Evolutionary conservation across 2,113 vertebrate genomes (phyloP), one percentile per base, ranked within the genome.

Genomic region (Andinoacara biseriatus): DNA sequence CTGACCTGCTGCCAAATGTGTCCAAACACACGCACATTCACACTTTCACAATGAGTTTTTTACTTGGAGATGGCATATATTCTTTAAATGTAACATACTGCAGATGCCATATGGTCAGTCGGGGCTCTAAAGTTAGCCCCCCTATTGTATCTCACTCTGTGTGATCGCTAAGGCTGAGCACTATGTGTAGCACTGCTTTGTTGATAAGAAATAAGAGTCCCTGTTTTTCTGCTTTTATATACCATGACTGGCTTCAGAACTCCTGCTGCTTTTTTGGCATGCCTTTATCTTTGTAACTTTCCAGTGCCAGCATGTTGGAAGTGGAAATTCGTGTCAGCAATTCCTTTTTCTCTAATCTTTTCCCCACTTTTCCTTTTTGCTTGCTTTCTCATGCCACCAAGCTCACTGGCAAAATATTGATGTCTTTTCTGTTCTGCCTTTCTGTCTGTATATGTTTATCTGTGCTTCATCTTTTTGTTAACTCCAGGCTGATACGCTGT

Each of bases 181-280:
- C 20, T 80, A 26, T 59, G 2, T 61, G 54, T 20, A 11, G 9
- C 20, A 31, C 67, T 58, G 52, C 58, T 82, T 58, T 58, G 18
- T 49, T 84, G 57, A 40, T 74, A 40, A 61, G 38, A 90, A 80
- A 54, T 14, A n/a, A 38, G 33, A 63, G 61, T 40, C 33, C 5
- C 11, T 5, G 61, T 54, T 33, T 52, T 9, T 5, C 46, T 54
- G 26, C 17, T 72, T 72, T 33, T 72, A 54, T 10, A 65, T n/a
- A 54, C 67, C 35, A 17, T 58, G 74, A 83, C 78, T 83, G 22
- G 76, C 95, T 94, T 93, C 79, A 81, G 88, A 89, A 33, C 87
- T n/a, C 22, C 10, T 58, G 80, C 90, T 92, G 91, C 90, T 94
- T 81, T 95, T 94, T 95, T 95, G 91, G 93, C 90, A 92, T 5